These are phyloP conservation scores for Scelioninae gen. 1 DNA, from an alignment of 2,888 invertebrate species.

Conservation along the genomic window DNA sequence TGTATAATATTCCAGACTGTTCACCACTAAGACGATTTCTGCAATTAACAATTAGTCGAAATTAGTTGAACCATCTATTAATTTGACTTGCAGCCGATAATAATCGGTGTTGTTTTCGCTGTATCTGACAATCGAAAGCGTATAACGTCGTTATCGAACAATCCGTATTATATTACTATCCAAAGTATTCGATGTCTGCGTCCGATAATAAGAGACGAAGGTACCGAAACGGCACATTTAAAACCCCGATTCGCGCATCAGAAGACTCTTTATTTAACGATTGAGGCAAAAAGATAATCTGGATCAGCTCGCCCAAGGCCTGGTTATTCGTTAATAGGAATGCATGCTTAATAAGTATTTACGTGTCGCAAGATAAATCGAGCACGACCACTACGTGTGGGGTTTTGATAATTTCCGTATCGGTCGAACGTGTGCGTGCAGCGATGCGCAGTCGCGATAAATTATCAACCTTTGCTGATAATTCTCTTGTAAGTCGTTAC, in stretches of 20 bases:
- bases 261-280: slow-evolving; percentile 70
- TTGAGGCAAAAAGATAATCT: slow-evolving; percentile 71
- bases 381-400: slow-evolving; percentile 78
- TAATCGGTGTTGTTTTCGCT: slow-evolving; percentile 33
- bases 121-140: slow-evolving; percentile 49
- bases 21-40: not conserved
- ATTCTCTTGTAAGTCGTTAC: slow-evolving; percentile 68
- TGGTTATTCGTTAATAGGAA: slow-evolving; percentile 74
- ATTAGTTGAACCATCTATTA: slow-evolving; percentile 26
- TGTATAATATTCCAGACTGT: too few species aligned
- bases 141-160: slow-evolving; percentile 57
- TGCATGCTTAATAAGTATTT: slow-evolving; percentile 81
- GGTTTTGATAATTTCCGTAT: slow-evolving; percentile 76
- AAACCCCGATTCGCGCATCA: slow-evolving; percentile 67
- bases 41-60: slow-evolving; percentile 41
- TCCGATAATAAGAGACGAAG: slow-evolving; percentile 57
- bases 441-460: slow-evolving; percentile 73
- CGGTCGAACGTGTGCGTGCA: slow-evolving; percentile 72
- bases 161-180: slow-evolving; percentile 59
- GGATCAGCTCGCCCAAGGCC: slow-evolving; percentile 66
- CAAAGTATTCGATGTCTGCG: slow-evolving; percentile 57
- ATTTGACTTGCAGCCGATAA: slow-evolving; percentile 21
- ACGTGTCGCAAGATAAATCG: slow-evolving; percentile 81
- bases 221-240: slow-evolving; percentile 36
- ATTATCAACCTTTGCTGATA: slow-evolving; percentile 71